A percentile compares a stretch with the other conserved stretches of the same genome.
Evolutionary conservation across 2,888 invertebrate species (phyloP).

Genomic region (Ceriagrion tenellum): DNA sequence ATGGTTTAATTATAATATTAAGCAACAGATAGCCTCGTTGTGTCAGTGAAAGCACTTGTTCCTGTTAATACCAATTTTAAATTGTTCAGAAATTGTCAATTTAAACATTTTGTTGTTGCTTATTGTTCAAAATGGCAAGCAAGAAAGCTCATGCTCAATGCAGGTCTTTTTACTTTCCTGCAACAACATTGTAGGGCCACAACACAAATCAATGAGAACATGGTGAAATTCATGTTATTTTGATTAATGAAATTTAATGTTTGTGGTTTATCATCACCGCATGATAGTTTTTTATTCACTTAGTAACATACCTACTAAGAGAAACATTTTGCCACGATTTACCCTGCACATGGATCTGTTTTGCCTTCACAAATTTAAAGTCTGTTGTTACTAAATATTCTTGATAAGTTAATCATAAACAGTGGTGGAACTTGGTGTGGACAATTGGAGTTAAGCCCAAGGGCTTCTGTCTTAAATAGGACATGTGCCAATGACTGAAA

Average conservation of each 20-base stretch:
- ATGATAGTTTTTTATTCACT: neutral
- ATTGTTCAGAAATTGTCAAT: neutral
- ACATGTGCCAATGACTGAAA: neutral
- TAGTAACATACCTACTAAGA: neutral
- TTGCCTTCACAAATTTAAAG: neutral
- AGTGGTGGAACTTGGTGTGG: neutral
- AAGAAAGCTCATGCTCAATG: neutral
- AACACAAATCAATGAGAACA: neutral
- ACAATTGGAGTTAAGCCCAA: neutral
- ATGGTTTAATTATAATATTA: neutral
- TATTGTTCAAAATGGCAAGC: neutral
- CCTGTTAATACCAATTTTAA: neutral
- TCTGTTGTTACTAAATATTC: neutral
- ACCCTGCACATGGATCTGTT: neutral
- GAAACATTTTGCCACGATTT: neutral
- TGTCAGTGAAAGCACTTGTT: constrained; percentile 25
- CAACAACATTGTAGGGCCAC: neutral
- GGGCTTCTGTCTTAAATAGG: neutral
- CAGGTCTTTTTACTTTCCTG: neutral
- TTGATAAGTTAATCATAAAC: neutral
- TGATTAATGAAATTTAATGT: neutral
- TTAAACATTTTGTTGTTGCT: neutral
- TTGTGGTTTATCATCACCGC: neutral
- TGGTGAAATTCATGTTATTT: neutral
- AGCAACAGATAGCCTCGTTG: neutral